Percentiles rank a stretch among this genome's conserved stretches.
phyloP scores from a whole-genome alignment of 2,113 vertebrate genomes.

The Platichthys flesus region DNA sequence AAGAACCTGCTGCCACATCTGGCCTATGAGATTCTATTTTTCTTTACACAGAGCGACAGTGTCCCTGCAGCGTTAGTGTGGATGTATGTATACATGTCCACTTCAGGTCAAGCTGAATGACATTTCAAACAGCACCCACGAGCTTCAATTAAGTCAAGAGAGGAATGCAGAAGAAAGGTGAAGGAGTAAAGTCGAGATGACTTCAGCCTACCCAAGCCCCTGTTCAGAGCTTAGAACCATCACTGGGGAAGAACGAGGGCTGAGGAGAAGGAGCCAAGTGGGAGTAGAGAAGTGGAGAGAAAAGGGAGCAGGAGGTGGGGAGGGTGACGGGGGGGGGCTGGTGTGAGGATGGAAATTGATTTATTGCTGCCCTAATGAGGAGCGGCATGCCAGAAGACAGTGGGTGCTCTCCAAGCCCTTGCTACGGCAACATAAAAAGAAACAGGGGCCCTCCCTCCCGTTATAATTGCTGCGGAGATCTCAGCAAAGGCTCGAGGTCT shows the following conservation, averaged over 20 bases:
- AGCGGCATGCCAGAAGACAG: constrained; percentile 79
- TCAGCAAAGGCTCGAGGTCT: constrained; percentile 68
- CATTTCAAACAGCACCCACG: constrained; percentile 23
- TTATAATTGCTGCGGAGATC: constrained; percentile 81
- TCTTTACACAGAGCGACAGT: neutral
- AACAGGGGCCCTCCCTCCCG: constrained; percentile 67
- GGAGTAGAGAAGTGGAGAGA: constrained; percentile 63
- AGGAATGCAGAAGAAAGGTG: neutral
- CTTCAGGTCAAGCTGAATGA: constrained; percentile 31
- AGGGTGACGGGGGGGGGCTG: constrained; percentile 49
- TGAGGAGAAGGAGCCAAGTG: constrained; percentile 51
- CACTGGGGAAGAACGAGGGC: constrained; percentile 20
- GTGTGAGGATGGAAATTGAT: constrained; percentile 84
- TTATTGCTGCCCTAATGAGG: constrained; percentile 83
- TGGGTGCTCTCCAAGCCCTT: constrained; percentile 73
- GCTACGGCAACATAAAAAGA: constrained; percentile 80
- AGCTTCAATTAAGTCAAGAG: constrained; percentile 23
- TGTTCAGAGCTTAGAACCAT: constrained; percentile 43
- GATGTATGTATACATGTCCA: constrained; percentile 1
- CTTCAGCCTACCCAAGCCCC: constrained; percentile 14
- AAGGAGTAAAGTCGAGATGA: constrained; percentile 23
- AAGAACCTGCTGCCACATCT: neutral
- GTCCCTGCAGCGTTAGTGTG: neutral
- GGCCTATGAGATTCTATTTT: neutral
- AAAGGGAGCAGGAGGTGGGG: constrained; percentile 58